These are phyloP conservation scores for Odobenus rosmarus DNA, from an alignment of 2,113 vertebrate genomes.

Conservation along the genomic window DNA sequence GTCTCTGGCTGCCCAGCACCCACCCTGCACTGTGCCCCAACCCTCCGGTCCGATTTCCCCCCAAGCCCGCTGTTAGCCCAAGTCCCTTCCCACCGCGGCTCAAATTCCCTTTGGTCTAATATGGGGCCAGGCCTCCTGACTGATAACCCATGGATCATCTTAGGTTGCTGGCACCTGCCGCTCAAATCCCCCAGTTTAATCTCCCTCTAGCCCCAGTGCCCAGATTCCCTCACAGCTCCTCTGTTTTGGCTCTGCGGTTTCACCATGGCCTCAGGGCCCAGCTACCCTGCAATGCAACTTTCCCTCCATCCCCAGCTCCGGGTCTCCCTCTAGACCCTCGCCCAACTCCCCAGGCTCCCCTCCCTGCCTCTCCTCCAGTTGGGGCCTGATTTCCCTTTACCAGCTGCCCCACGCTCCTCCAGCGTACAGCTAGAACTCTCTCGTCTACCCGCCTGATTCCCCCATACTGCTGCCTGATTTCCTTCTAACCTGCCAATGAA, in stretches of 20 bases:
- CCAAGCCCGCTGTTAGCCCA: rapidly evolving
- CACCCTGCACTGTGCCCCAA: neutral
- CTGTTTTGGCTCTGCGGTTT: neutral
- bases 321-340: neutral
- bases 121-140: neutral
- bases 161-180: neutral
- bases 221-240: neutral
- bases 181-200: neutral
- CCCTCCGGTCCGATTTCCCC: neutral
- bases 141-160: rapidly evolving
- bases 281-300: neutral
- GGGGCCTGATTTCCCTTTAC: neutral
- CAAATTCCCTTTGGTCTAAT: neutral
- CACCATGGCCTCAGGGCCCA: neutral
- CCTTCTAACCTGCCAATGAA: conserved; percentile 14
- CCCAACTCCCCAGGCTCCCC: neutral
- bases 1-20: neutral
- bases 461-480: neutral
- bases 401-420: neutral
- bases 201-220: neutral
- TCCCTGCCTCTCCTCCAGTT: neutral
- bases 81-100: neutral
- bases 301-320: neutral
- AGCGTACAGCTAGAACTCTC: neutral
- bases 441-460: neutral